Base-by-base conservation (phyloP, 2,888 invertebrate species). In the Cantharis lateralis region DNA sequence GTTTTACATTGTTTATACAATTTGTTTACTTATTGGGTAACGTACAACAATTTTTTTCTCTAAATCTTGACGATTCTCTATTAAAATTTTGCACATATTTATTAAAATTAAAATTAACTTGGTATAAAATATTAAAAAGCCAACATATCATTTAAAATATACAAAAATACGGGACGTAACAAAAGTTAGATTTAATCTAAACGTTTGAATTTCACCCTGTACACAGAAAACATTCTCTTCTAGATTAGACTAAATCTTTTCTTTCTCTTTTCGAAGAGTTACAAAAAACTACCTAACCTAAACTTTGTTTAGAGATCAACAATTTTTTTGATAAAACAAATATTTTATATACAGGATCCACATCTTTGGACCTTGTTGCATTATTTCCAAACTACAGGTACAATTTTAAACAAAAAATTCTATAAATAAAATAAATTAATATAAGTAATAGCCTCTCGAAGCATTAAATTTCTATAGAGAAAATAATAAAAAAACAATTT, bases 381-480 rank as follows among this genome's bases (percentile, higher is more conserved):
- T 15, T 15, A 66, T 9, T 24, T 66, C n/a, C 24, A 66, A 66
- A 66, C 64, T 70, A 28, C 74, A 77, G 74, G 74, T 77, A 77
- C 77, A 77, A 74, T n/a, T 48, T 48, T 48, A 48, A 48, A 66
- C 62, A 32, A 70, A 74, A 74, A 71, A 9, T 24, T 7, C 63
- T 72, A 74, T 74, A 74, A 77, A 77, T 77, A 77, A 77, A 77
- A 74, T 71, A 74, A 74, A 72, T 73, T 74, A 74, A 77, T 74
- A 77, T 77, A 77, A 66, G 77, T 74, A 48, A 68, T 77, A 77
- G 77, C 77, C 77, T 77, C 77, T 74, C 48, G 62, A 68, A 69
- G 68, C 70, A 74, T 64, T 63, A 70, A 76, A 76, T n/a, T 24
- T 66, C n/a, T 66, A 20, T n/a, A 66, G 20, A 20, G 15, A 62